Evolutionary conservation across 2,797 vertebrate genomes (phyloP), one percentile per base, ranked within the genome.

Genomic region (Hozukius guyotensis): DNA sequence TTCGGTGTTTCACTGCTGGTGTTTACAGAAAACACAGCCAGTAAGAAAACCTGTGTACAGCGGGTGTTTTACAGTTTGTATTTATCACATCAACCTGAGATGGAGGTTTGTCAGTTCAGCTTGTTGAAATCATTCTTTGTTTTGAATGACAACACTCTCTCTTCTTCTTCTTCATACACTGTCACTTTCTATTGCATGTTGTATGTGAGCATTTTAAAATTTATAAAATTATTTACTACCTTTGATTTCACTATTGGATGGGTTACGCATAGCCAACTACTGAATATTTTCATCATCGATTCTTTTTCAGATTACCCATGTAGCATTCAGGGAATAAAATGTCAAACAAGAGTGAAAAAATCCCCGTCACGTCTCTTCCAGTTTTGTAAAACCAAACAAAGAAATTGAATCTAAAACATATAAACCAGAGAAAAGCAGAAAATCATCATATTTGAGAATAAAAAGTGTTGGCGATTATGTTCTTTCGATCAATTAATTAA

Each of bases 1-100:
- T 57, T 60, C 59, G 36, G 52, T 74, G 72, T 80, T 74, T 77
- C 60, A 69, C 36, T 38, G 25, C 68, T 65, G 2, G 2, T 78
- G 75, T 86, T 90, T 82, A 87, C 70, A 80, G 34, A 61, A 81
- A 84, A 81, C 59, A 82, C 53, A 69, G 10, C 12, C 27, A 11
- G 69, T 73, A 64, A 73, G 59, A 32, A 74, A 68, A 61, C 3
- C 13, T 8, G 56, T 38, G 20, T 24, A 3, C 5, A 29, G 31
- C 2, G 12, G 42, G 16, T 61, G 61, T 69, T 49, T 62, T 22
- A 34, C 38, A 53, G 62, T 72, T 62, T 61, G 61, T 56, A 66
- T 67, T 71, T 18, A 31, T 65, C 32, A 18, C 1, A 1, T 64
- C 25, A 31, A 68, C 20, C 11, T 32, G 25, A 77, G 25, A 64